Base-by-base conservation (phyloP, 1,140 invertebrate species). In the Palaemon carinicauda region DNA sequence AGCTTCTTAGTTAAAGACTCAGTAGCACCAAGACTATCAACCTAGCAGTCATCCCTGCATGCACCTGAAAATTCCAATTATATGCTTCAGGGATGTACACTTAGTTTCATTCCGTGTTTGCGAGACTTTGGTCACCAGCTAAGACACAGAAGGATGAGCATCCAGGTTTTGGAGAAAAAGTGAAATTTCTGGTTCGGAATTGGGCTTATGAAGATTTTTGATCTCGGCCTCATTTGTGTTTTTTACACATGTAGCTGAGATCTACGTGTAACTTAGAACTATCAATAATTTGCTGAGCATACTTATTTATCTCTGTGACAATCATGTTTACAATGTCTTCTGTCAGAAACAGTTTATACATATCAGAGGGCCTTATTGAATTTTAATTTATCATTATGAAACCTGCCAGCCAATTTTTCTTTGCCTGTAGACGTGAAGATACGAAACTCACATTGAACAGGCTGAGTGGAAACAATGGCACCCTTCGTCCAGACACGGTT, bases 271-370 rank as follows among this genome's bases (percentile, higher is more conserved):
- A 78, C 3, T 78, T 19, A 52, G 75, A 41, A 78, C 33, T 24
- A 78, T 78, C 50, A 78, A 51, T 78, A 51, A 21, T 50, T 27
- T 78, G 75, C 27, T 53, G 75, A 51, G 75, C 75, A 78, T 78
- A 78, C 51, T 7, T 78, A 78, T 53, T 78, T 9, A 50, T 78
- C 51, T 78, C 50, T 53, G 17, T 41, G 51, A 78, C 75, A 78
- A 78, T 78, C 75, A 78, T 78, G 51, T 53, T 52, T 51, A 53
- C 51, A 52, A 53, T 78, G 75, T 78, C 75, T 29, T 78, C 75
- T 51, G 75, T 51, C 51, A 78, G 33, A 53, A 78, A 78, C 19
- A 53, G 51, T 17, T 14, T 52, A 78, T 78, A 78, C 53, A 78
- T 27, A 78, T 78, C 75, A 21, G 29, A 52, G 21, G 41, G 75